Percentiles rank a stretch among this genome's conserved stretches.
These are phyloP conservation scores for Hystrix brachyura DNA, from an alignment of 2,113 vertebrate genomes.

Conservation along the genomic window DNA sequence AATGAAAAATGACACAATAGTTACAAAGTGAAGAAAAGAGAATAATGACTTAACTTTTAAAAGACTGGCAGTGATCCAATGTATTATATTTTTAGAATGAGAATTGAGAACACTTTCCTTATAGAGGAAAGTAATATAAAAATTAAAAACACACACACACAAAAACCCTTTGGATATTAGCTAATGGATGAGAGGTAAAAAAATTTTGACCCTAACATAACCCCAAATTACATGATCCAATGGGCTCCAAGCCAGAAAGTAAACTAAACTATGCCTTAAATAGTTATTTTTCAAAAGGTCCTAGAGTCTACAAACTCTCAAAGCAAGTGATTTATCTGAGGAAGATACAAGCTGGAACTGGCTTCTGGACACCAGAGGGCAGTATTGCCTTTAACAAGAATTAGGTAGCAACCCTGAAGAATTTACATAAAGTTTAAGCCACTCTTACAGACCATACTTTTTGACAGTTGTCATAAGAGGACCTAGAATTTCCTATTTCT, in stretches of 20 bases:
- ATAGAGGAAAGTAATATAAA: slow-evolving; percentile 66
- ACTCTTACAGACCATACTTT: background rate
- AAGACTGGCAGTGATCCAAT: slow-evolving; percentile 71
- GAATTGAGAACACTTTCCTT: slow-evolving; percentile 66
- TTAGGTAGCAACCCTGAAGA: background rate
- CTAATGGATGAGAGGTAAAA: slow-evolving; percentile 37
- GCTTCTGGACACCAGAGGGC: slow-evolving; percentile 85
- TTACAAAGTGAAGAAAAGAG: slow-evolving; percentile 80
- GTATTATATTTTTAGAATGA: slow-evolving; percentile 56
- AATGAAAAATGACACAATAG: slow-evolving; percentile 86
- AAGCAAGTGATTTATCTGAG: background rate
- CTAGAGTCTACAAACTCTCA: background rate
- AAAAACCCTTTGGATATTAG: background rate
- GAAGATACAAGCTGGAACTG: background rate
- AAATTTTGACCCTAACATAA: background rate
- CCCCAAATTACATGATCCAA: slow-evolving; percentile 45
- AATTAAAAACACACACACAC: background rate
- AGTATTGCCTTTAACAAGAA: slow-evolving; percentile 76
- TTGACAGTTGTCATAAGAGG: slow-evolving; percentile 11
- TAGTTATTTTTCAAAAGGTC: slow-evolving; percentile 44
- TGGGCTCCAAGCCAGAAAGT: slow-evolving; percentile 45
- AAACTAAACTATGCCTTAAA: slow-evolving; percentile 63
- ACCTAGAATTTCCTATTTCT: slow-evolving; percentile 53
- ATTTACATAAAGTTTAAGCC: background rate
- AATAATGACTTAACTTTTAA: slow-evolving; percentile 74